Evolutionary conservation across 2,888 invertebrate genomes (phyloP).

Genomic region (Napeogenes sylphis): DNA sequence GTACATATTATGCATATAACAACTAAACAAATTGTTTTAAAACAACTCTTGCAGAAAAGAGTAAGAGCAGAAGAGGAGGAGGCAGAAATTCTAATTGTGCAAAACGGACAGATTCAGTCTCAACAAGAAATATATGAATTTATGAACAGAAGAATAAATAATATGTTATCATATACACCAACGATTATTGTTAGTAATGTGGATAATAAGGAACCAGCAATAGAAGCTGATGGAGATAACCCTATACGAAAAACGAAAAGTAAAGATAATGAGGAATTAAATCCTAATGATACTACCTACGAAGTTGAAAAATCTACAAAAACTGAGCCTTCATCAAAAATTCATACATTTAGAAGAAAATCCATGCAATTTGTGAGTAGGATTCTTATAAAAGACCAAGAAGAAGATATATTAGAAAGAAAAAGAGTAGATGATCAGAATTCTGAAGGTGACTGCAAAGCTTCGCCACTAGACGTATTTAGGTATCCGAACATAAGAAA

Average conservation of each 20-base stretch:
- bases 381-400: slow-evolving; percentile 54
- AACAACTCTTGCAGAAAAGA: slow-evolving; percentile 52
- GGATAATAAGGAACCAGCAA: slow-evolving; percentile 46
- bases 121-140: slow-evolving; percentile 42
- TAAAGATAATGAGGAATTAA: slow-evolving; percentile 30
- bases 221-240: slow-evolving; percentile 56
- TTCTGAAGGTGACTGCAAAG: slow-evolving; percentile 71
- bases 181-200: slow-evolving; percentile 49
- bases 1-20: not conserved
- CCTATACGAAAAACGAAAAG: slow-evolving; percentile 37
- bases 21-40: not conserved
- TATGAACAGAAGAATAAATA: slow-evolving; percentile 58
- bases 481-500: slow-evolving; percentile 81
- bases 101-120: slow-evolving; percentile 49
- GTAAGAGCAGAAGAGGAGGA: slow-evolving; percentile 54
- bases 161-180: slow-evolving; percentile 62
- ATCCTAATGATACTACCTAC: slow-evolving; percentile 36
- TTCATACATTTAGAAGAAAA: slow-evolving; percentile 56
- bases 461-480: slow-evolving; percentile 80
- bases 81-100: slow-evolving; percentile 46
- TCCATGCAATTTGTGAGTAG: slow-evolving; percentile 58
- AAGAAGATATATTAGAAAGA: slow-evolving; percentile 54
- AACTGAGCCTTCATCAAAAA: slow-evolving; percentile 54
- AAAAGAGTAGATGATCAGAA: slow-evolving; percentile 66
- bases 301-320: slow-evolving; percentile 53